Evolutionary conservation across 2,888 invertebrate genomes (phyloP), one percentile per base, ranked within the genome.

Genomic region (Heliconius ismenius): DNA sequence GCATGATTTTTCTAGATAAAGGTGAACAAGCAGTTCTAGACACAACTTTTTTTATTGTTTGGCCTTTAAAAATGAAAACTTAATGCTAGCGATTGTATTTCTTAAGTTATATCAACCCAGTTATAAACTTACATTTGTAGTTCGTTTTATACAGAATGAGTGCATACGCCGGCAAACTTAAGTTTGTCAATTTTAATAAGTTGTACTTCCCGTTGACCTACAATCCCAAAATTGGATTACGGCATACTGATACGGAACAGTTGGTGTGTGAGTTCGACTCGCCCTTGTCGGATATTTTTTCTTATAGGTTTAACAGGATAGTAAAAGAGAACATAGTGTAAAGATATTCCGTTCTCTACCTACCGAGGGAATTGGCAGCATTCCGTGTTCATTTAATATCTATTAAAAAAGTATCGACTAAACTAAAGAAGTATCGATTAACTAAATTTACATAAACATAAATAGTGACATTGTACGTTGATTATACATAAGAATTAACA

Each of bases 361-460:
- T 49, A 2, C 18, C 49, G 6, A 18, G 1, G 18, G 18, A 49
- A 49, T 49, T 49, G 7, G 7, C 49, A 49, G 49, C 6, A 21
- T 7, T 49, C 3, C 49, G 49, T 49, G 18, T 49, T 49, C 49
- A 39, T 10, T 39, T 39, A 39, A 18, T 49, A 49, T 32, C 7
- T 49, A 49, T 49, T 15, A 39, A 65, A 36, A n/a, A 36, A n/a
- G 13, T 36, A 39, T 39, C 6, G 21, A 21, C 3, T 58, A 58
- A 58, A 58, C 1, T n/a, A 58, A 21, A 54, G 18, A 58, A 58
- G n/a, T 58, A 58, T 58, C 58, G 10, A 10, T 58, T 58, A 58
- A 58, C n/a, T 58, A 18, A 49, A 58, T 58, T 39, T 39, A n/a
- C 36, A 65, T 65, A 39, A 65, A 65, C n/a, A 36, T 39, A n/a